Evolutionary conservation across 2,888 invertebrate genomes (phyloP), one percentile per base, ranked within the genome.

Genomic region (Tipula unca): DNA sequence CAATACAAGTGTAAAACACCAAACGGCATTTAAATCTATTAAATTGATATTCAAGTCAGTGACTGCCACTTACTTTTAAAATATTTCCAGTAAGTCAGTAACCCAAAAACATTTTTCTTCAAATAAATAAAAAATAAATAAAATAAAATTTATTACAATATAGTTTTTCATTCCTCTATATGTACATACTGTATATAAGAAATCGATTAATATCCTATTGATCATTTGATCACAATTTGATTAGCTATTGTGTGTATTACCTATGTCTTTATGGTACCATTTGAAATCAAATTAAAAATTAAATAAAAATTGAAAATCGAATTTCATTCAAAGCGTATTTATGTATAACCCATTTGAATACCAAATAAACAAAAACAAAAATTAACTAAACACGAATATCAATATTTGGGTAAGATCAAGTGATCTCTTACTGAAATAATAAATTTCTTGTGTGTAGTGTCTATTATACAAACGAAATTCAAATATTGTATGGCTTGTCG

Each of bases 341-440:
- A 69, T 69, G 69, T 69, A 69, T 69, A 69, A 69, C 69, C 69
- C 69, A 69, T 69, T 69, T 69, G 69, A 69, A 69, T 69, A 69
- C 69, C 25, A 69, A 69, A 69, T 69, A 69, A 69, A 69, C 69
- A 25, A 69, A 69, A 69, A 69, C 83, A 83, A 83, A 83, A 83
- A 32, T 83, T 32, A 83, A 83, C 83, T 83, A 83, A 83, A 83
- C 83, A 83, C 35, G 83, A 83, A 83, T 83, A 83, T 83, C 83
- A 83, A 83, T 83, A 83, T 83, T 83, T 83, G 83, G 83, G 83
- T 83, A 83, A 83, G 83, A 83, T 83, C 83, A 83, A 83, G 83
- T 83, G 83, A 83, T 83, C 83, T 29, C 35, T 83, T 83, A 83
- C 83, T 83, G 35, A 83, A 83, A 69, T 69, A 25, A 69, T 69